Base-by-base conservation (phyloP, 2,113 vertebrate species). In the Sander vitreus region DNA sequence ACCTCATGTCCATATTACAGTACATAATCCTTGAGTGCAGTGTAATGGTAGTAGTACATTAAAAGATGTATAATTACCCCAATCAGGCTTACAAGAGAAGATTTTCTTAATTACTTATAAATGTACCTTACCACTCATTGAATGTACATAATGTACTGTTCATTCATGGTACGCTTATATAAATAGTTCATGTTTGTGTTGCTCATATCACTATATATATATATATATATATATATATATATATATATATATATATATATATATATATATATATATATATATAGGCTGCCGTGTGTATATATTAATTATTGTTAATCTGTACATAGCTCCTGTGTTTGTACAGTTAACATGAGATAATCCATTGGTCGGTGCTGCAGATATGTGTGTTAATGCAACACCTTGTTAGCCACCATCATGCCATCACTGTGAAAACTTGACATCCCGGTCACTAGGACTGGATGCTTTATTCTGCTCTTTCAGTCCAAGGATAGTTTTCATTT, bases 371-470 rank as follows among this genome's bases (percentile, higher is more conserved):
- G 87, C 86, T 92, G 90, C 88, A 90, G 89, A 84, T 87, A 16
- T 0, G 63, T 88, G 83, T 91, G 55, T 93, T 80, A 80, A 36
- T 63, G 84, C 87, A 87, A 23, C 80, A 83, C 81, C 78, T 86
- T 83, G 73, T 81, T 85, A 77, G 89, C 92, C 92, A 67, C 87
- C 80, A 74, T 90, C 93, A 92, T 85, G 91, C 88, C 18, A 66
- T 95, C 95, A 94, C 95, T 96, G 96, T 96, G 96, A 96, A 88
- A 60, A 78, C 80, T 94, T 93, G 88, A 92, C 94, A 77, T 83
- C 3, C 43, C 85, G 85, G 89, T 87, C 88, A 74, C 58, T 81
- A 92, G 88, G 89, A 78, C 84, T 74, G 45, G 72, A 68, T 81
- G 81, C 90, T 90, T 92, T 78, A 71, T 62, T 81, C 70, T 81